Evolutionary conservation across 2,888 invertebrate species (phyloP).

Genomic region (Eugnorisma glareosa): DNA sequence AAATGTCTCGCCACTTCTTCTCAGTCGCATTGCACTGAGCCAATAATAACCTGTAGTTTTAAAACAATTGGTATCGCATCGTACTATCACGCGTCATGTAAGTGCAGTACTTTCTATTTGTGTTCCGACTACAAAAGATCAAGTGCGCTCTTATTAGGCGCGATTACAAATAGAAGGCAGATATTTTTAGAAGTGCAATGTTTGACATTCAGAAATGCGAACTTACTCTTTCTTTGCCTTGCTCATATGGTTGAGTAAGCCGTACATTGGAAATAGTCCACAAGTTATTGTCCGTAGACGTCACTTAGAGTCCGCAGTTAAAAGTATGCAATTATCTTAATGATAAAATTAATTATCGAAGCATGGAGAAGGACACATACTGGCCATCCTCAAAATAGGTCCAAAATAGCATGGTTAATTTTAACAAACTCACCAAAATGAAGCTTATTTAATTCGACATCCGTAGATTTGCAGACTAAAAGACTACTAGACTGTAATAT

Average conservation of each 20-base stretch:
- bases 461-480: background rate
- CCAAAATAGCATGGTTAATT: background rate
- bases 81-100: slow-evolving; percentile 1
- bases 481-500: background rate
- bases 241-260: slow-evolving; percentile 6
- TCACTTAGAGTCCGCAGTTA: background rate
- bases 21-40: background rate
- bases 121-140: slow-evolving; percentile 4
- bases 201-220: slow-evolving; percentile 24
- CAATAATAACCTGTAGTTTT: background rate
- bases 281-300: background rate
- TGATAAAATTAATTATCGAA: background rate
- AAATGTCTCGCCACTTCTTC: background rate
- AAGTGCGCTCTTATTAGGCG: slow-evolving; percentile 46
- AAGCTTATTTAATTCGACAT: background rate
- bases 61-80: slow-evolving; percentile 6
- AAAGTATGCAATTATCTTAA: background rate
- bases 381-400: background rate
- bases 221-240: slow-evolving; percentile 1
- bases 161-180: slow-evolving; percentile 20
- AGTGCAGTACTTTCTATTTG: slow-evolving; percentile 37
- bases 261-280: slow-evolving; percentile 13
- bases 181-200: slow-evolving; percentile 39
- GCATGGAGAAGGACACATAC: background rate
- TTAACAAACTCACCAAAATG: background rate